Evolutionary conservation across 2,797 vertebrate genomes (phyloP).

Genomic region (Pteropus rufus): DNA sequence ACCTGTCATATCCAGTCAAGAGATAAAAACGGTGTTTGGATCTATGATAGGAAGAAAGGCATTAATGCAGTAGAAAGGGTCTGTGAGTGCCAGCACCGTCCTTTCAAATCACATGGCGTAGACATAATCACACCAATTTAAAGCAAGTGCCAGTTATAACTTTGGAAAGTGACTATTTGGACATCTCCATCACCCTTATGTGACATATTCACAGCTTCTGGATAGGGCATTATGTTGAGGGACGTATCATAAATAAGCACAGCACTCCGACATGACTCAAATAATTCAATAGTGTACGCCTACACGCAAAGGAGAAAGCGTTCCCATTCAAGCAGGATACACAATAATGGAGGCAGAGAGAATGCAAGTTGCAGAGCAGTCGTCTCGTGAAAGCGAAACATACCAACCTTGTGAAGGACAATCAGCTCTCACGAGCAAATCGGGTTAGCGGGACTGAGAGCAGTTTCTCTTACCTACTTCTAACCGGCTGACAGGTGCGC

Average conservation of each 20-base stretch:
- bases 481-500: background rate
- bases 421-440: background rate
- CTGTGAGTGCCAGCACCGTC: slow-evolving; percentile 18
- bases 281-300: background rate
- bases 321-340: background rate
- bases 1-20: slow-evolving; percentile 50
- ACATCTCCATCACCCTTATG: slow-evolving; percentile 31
- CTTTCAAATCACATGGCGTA: slow-evolving; percentile 37
- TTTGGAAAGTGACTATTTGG: slow-evolving; percentile 48
- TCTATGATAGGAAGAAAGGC: slow-evolving; percentile 23
- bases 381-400: background rate
- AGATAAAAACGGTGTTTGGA: slow-evolving; percentile 58
- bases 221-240: background rate
- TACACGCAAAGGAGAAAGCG: background rate
- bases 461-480: background rate
- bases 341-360: background rate
- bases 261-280: background rate
- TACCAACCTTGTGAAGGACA: background rate
- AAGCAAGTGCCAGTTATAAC: slow-evolving; percentile 53
- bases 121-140: slow-evolving; percentile 65
- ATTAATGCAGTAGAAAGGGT: slow-evolving; percentile 30
- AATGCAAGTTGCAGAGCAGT: background rate
- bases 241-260: slow-evolving; percentile 22
- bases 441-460: background rate
- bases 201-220: slow-evolving; percentile 43